Percentiles rank a stretch among this genome's conserved stretches.
Conservation (phyloP, 2,797 vertebrate genomes). For the Phoeniculus purpureus region DNA sequence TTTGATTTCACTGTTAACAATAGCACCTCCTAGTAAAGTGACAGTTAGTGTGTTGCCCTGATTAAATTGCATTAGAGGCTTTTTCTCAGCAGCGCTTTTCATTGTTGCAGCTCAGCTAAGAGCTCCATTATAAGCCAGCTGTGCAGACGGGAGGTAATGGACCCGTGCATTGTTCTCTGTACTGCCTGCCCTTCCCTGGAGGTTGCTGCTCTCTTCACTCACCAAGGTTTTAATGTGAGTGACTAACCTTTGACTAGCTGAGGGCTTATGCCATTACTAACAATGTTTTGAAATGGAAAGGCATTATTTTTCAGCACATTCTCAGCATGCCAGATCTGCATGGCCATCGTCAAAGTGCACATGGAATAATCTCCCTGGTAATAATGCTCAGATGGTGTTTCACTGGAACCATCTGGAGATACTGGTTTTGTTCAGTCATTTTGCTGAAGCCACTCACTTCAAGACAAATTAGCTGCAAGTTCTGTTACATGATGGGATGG, state of each 20-base stretch:
- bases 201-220: background rate
- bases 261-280: background rate
- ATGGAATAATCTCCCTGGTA: conserved; percentile 56
- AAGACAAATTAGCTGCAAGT: conserved; percentile 84
- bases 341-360: conserved; percentile 64
- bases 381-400: conserved; percentile 73
- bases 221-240: background rate
- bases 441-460: conserved; percentile 82
- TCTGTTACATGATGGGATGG: conserved; percentile 66
- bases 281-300: background rate
- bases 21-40: background rate
- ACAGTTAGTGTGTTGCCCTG: background rate
- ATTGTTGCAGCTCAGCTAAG: background rate
- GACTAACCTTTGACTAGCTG: background rate
- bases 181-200: background rate
- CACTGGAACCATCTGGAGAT: conserved; percentile 84
- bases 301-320: conserved; percentile 12
- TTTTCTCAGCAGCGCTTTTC: background rate
- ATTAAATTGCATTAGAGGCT: background rate
- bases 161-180: background rate
- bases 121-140: background rate
- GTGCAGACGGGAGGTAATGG: background rate
- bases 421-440: conserved; percentile 65
- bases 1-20: background rate
- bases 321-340: conserved; percentile 13